Percentiles rank a stretch among this genome's conserved stretches.
Evolutionary conservation across 2,888 invertebrate genomes (phyloP).

Genomic region (Drosophila hawaiiensis): DNA sequence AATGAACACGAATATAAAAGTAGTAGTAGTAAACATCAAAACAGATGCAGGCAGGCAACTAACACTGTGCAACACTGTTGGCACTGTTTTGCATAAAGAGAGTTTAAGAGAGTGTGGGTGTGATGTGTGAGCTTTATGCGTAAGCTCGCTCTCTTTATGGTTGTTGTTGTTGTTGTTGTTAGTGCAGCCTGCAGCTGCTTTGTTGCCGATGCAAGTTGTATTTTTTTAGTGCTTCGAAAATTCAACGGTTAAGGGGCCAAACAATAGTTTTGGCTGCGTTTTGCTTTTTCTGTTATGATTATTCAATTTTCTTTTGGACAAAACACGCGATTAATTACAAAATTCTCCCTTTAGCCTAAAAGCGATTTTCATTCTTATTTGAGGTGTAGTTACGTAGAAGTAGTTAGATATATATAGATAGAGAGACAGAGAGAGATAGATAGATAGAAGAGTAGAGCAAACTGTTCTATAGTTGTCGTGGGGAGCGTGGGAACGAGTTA

Average conservation of each 20-base stretch:
- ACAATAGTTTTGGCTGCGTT: constrained; percentile 50
- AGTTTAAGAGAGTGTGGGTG: constrained; percentile 7
- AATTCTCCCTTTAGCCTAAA: constrained; percentile 85
- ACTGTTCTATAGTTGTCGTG: constrained; percentile 67
- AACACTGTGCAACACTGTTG: constrained; percentile 20
- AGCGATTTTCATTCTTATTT: constrained; percentile 76
- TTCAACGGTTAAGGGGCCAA: constrained; percentile 71
- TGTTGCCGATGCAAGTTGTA: constrained; percentile 64
- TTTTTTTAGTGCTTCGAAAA: constrained; percentile 77
- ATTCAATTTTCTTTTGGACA: constrained; percentile 36
- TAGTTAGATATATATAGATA: constrained; percentile 44
- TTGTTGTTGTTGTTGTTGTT: background rate
- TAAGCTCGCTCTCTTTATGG: constrained; percentile 15
- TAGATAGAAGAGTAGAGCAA: constrained; percentile 62
- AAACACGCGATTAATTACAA: constrained; percentile 82
- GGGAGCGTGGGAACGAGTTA: constrained; percentile 65
- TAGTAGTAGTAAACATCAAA: constrained; percentile 49
- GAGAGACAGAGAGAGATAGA: constrained; percentile 49
- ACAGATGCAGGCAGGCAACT: constrained; percentile 42
- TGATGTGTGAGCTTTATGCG: constrained; percentile 18
- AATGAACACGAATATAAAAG: constrained; percentile 58
- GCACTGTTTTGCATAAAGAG: constrained; percentile 14
- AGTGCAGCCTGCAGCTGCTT: constrained; percentile 47
- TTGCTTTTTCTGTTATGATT: constrained; percentile 24
- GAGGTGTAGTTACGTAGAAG: constrained; percentile 65